Conservation (phyloP, 2,888 invertebrate species). For the Nephrotoma appendiculata region DNA sequence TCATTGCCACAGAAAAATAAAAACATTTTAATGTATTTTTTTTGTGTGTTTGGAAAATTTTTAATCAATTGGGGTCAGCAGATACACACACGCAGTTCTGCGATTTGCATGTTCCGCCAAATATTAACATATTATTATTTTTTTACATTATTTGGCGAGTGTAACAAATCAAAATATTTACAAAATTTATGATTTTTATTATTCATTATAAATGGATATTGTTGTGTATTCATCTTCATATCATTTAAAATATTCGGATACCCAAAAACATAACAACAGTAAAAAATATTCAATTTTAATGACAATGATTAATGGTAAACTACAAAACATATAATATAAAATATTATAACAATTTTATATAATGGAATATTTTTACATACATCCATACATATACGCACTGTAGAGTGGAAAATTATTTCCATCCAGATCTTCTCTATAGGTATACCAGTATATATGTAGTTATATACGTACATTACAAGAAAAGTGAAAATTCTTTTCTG, state of each 20-base stretch:
- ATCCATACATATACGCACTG: not conserved
- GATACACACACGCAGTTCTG: not conserved
- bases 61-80: not conserved
- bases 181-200: not conserved
- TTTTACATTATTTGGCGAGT: not conserved
- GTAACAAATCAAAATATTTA: not conserved
- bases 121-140: not conserved
- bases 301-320: not conserved
- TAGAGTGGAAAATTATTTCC: not conserved
- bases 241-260: not conserved
- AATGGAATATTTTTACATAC: not conserved
- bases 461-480: too few species aligned
- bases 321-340: not conserved
- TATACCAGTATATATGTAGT: too few species aligned
- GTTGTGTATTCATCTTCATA: not conserved
- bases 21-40: not conserved
- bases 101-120: not conserved
- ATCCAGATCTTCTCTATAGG: not conserved
- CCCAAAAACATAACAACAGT: not conserved
- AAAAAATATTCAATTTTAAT: not conserved
- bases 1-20: not conserved
- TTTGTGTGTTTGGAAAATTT: not conserved
- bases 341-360: not conserved
- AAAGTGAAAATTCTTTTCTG: not conserved
- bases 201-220: not conserved